phyloP scores from a whole-genome alignment of 1,140 invertebrate genomes.

The Drosophila tropicalis region DNA sequence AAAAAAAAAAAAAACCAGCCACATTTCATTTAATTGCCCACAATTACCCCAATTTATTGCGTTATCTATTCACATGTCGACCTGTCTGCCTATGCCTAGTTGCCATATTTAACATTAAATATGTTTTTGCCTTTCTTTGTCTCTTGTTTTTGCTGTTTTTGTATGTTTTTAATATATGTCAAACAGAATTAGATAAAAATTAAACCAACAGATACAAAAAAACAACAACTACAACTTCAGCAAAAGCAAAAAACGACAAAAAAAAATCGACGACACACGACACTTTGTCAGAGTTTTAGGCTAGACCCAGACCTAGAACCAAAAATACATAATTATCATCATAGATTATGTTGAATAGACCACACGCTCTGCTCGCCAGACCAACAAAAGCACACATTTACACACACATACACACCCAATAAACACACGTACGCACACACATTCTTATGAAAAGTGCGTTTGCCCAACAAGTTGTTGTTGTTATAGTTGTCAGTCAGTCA shows the following conservation, averaged over 20 bases:
- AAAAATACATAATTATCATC: slow-evolving; percentile 54
- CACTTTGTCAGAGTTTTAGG: slow-evolving; percentile 22
- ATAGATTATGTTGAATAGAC: slow-evolving; percentile 51
- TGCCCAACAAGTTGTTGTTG: slow-evolving; percentile 22
- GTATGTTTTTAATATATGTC: slow-evolving; percentile 66
- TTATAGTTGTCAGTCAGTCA: slow-evolving; percentile 40
- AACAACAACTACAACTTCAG: slow-evolving; percentile 1
- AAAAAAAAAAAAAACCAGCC: slow-evolving; percentile 1
- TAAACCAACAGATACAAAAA: slow-evolving; percentile 51
- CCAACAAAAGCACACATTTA: slow-evolving; percentile 29
- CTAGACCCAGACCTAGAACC: slow-evolving; percentile 45
- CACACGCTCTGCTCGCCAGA: slow-evolving; percentile 53
- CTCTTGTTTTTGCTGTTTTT: neutral
- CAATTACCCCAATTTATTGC: slow-evolving; percentile 62
- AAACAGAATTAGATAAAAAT: slow-evolving; percentile 66
- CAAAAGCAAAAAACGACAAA: neutral
- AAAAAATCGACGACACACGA: slow-evolving; percentile 28
- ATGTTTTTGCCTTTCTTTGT: neutral
- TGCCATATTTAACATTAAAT: slow-evolving; percentile 46
- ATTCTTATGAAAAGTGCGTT: slow-evolving; percentile 53
- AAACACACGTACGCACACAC: slow-evolving; percentile 24
- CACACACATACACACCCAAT: slow-evolving; percentile 26
- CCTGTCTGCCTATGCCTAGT: slow-evolving; percentile 24
- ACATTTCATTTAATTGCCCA: slow-evolving; percentile 44
- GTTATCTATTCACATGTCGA: slow-evolving; percentile 47